Percentiles rank a stretch among this genome's conserved stretches.
These are phyloP conservation scores for Lampropteryx suffumata DNA, from an alignment of 2,888 invertebrate genomes.

Conservation along the genomic window DNA sequence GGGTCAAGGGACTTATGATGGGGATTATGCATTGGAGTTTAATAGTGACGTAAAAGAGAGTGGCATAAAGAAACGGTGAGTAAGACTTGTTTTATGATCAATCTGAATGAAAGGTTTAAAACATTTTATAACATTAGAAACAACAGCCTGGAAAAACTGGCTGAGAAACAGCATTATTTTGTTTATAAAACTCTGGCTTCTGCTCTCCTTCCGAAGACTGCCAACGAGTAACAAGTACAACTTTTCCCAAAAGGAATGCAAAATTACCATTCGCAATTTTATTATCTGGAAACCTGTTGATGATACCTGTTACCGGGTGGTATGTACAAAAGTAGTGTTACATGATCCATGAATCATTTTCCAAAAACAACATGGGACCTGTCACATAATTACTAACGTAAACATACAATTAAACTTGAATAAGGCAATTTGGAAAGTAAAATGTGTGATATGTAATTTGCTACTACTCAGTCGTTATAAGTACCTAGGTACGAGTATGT, in stretches of 20 bases:
- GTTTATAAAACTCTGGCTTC: no score
- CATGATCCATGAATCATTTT: slow-evolving; percentile 19
- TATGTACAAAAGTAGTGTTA: not conserved
- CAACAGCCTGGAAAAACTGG: no score
- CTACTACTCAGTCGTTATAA: slow-evolving; percentile 5
- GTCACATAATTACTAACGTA: slow-evolving; percentile 22
- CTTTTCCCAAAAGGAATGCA: slow-evolving; percentile 17
- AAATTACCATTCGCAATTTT: slow-evolving; percentile 7
- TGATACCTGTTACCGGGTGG: not conserved
- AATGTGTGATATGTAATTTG: slow-evolving; percentile 24
- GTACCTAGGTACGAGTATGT: slow-evolving; percentile 9
- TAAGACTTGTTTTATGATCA: not conserved
- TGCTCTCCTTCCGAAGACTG: not conserved
- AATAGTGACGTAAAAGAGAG: slow-evolving; percentile 48
- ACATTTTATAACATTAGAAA: no score
- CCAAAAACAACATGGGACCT: slow-evolving; percentile 15
- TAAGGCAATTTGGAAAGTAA: slow-evolving; percentile 33
- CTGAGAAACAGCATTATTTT: no score
- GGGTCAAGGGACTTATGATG: slow-evolving; percentile 42
- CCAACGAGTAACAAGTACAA: slow-evolving; percentile 1
- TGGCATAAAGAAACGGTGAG: slow-evolving; percentile 56
- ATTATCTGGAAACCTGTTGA: slow-evolving; percentile 17
- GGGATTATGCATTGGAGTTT: slow-evolving; percentile 50
- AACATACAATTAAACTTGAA: slow-evolving; percentile 31
- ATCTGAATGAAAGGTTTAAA: no score